Conservation (phyloP, 2,113 vertebrate species). For the Redunca redunca region DNA sequence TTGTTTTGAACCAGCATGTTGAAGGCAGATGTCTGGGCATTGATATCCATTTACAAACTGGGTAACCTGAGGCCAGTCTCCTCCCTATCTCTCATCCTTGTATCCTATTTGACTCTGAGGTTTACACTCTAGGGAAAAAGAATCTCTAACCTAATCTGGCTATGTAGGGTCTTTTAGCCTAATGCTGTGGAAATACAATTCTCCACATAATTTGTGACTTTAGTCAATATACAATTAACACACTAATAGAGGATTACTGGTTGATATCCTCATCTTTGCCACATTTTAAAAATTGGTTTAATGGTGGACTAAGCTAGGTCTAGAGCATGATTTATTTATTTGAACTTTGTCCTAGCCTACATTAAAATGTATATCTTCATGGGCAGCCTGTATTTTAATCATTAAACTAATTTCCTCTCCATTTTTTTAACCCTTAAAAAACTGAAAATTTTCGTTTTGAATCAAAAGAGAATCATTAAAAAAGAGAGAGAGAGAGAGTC, state of each 20-base stretch:
- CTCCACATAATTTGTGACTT: background rate
- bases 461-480: background rate
- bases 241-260: background rate
- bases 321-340: background rate
- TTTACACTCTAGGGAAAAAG: background rate
- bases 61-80: background rate
- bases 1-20: background rate
- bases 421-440: background rate
- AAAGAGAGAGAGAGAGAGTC: background rate
- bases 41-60: background rate
- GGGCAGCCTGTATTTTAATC: slow-evolving; percentile 3
- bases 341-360: background rate
- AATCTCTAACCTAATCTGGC: background rate
- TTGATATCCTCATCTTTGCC: background rate
- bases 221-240: background rate
- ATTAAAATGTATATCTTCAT: slow-evolving; percentile 24
- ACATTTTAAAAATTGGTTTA: background rate
- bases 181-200: background rate
- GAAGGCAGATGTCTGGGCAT: background rate
- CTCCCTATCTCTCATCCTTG: background rate
- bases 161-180: background rate
- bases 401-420: background rate
- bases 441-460: background rate
- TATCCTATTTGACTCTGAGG: background rate
- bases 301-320: background rate